Conservation (phyloP, 2,888 invertebrate species). For the Melikaiella ostensackeni region DNA sequence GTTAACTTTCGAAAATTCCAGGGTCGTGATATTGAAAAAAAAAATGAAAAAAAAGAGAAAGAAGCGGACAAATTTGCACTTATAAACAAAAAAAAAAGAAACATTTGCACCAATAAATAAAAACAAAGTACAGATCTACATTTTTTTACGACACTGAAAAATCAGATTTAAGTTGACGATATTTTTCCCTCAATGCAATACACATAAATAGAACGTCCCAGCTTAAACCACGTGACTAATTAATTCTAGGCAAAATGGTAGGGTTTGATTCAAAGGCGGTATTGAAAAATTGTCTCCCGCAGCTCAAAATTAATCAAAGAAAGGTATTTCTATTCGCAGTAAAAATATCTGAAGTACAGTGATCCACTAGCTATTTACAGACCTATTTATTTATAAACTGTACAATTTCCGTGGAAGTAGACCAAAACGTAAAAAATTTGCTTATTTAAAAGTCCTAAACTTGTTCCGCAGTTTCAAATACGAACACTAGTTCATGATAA, state of each 20-base stretch:
- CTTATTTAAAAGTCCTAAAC: too few relatives aligned
- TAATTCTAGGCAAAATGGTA: neutral
- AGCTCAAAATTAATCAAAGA: neutral
- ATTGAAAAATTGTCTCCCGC: constrained; percentile 1
- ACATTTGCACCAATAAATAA: constrained; percentile 2
- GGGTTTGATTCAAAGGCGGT: neutral
- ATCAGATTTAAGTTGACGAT: neutral
- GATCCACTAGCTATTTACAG: constrained; percentile 2
- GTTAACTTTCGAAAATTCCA: neutral
- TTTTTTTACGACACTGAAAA: neutral
- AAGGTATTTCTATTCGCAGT: neutral
- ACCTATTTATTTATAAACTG: neutral
- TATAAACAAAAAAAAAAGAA: neutral
- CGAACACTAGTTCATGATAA: too few relatives aligned
- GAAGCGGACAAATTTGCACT: neutral
- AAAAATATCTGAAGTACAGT: constrained; percentile 4
- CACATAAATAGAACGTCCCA: constrained; percentile 7
- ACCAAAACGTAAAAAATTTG: too few relatives aligned
- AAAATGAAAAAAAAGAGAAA: neutral
- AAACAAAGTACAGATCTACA: neutral
- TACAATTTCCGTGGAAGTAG: neutral
- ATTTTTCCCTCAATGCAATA: neutral
- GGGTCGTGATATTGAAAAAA: neutral
- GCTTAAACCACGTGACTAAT: constrained; percentile 11
- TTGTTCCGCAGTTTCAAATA: too few relatives aligned